Evolutionary conservation across 1,140 invertebrate genomes (phyloP).

Genomic region (Drosophila tani): DNA sequence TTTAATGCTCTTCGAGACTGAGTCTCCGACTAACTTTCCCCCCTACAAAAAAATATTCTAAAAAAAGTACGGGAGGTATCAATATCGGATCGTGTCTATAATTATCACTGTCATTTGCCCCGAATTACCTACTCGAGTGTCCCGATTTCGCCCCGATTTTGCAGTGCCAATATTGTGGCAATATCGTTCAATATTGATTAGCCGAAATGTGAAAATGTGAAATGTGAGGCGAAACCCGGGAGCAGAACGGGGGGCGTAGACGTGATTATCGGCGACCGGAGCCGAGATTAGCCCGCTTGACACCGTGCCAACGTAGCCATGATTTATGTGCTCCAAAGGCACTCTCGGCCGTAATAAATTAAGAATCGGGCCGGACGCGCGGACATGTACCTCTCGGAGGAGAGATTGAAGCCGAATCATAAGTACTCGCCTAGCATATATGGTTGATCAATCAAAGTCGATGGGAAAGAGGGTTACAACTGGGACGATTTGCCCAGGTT

Average conservation of each 20-base stretch:
- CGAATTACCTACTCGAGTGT: conserved; percentile 22
- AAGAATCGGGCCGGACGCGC: conserved; percentile 5
- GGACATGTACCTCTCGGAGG: conserved; percentile 3
- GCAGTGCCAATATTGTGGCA: conserved; percentile 60
- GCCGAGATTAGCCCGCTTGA: conserved; percentile 53
- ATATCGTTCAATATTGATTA: conserved; percentile 61
- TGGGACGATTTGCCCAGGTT: background rate
- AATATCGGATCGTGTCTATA: conserved; percentile 21
- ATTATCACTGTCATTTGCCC: conserved; percentile 36
- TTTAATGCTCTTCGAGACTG: conserved; percentile 35
- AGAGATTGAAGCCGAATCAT: conserved; percentile 14
- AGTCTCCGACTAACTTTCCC: conserved; percentile 33
- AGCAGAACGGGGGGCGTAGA: conserved; percentile 2
- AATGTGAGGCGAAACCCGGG: background rate
- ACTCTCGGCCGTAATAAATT: conserved; percentile 35
- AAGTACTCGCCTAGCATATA: background rate
- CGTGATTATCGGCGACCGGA: conserved; percentile 50
- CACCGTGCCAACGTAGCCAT: conserved; percentile 50
- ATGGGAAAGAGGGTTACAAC: background rate
- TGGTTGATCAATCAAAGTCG: conserved; percentile 56
- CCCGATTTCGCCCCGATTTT: background rate
- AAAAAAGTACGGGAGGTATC: background rate
- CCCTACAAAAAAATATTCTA: background rate
- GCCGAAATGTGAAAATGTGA: conserved; percentile 9
- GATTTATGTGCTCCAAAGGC: conserved; percentile 47